phyloP scores from a whole-genome alignment of 2,113 vertebrate species.

The Tragelaphus buxtoni region DNA sequence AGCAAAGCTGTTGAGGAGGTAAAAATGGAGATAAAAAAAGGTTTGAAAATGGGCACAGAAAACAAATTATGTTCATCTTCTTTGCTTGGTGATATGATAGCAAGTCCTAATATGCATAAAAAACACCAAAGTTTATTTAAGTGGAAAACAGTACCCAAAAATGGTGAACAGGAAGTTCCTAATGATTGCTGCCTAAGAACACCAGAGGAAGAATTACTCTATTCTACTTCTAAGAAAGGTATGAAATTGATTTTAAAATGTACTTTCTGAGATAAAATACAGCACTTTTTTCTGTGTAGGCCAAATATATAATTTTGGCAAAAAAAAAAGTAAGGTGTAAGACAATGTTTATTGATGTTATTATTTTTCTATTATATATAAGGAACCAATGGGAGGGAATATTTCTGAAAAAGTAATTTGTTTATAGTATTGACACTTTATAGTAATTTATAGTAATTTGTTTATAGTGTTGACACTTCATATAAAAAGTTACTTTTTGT shows the following conservation, averaged over 20 bases:
- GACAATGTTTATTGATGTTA: not conserved
- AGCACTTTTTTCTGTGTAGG: not conserved
- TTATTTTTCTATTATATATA: slow-evolving; percentile 1
- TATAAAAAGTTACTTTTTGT: not conserved
- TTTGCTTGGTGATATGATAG: not conserved
- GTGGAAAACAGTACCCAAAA: slow-evolving; percentile 35
- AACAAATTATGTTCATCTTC: slow-evolving; percentile 46
- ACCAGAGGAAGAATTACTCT: slow-evolving; percentile 37
- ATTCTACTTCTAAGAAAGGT: slow-evolving; percentile 68
- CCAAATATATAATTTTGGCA: not conserved
- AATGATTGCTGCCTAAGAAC: slow-evolving; percentile 14
- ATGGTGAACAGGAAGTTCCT: slow-evolving; percentile 52
- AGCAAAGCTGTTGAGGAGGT: slow-evolving; percentile 12
- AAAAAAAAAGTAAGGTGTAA: not conserved
- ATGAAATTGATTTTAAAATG: slow-evolving; percentile 37
- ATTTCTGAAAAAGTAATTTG: slow-evolving; percentile 11
- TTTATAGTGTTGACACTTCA: not conserved
- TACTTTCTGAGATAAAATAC: not conserved
- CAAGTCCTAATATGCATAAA: not conserved
- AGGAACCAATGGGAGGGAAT: not conserved
- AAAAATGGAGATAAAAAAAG: slow-evolving; percentile 41
- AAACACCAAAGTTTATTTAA: slow-evolving; percentile 58
- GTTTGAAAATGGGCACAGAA: slow-evolving; percentile 43
- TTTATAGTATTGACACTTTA: not conserved
- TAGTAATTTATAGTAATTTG: not conserved